These are phyloP conservation scores for Austrolebias charrua DNA, from an alignment of 2,797 vertebrate species.

Conservation along the genomic window DNA sequence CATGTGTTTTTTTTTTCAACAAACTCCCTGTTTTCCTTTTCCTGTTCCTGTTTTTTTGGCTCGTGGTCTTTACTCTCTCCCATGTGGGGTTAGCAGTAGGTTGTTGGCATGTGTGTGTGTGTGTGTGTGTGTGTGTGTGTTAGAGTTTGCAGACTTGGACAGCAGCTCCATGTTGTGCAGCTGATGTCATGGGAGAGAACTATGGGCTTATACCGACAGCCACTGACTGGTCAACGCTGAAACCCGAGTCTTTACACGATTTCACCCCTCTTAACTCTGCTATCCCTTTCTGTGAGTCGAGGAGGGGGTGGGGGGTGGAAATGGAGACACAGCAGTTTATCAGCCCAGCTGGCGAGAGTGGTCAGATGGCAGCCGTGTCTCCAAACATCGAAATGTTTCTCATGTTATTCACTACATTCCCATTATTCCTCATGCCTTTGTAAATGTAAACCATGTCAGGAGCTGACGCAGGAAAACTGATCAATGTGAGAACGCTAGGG, in stretches of 20 bases:
- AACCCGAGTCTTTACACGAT: slow-evolving; percentile 68
- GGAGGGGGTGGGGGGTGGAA: slow-evolving; percentile 16
- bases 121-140: slow-evolving; percentile 20
- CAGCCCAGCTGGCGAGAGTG: slow-evolving; percentile 44
- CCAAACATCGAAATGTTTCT: slow-evolving; percentile 47
- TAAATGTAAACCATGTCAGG: slow-evolving; percentile 58
- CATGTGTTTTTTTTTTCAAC: slow-evolving; percentile 11
- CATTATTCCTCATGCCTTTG: slow-evolving; percentile 23
- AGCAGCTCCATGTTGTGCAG: slow-evolving; percentile 52
- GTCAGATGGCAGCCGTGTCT: slow-evolving; percentile 46
- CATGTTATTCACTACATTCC: slow-evolving; percentile 48
- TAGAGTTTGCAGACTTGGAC: slow-evolving; percentile 47
- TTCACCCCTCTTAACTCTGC: slow-evolving; percentile 71
- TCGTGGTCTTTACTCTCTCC: not conserved
- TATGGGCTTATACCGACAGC: slow-evolving; percentile 54
- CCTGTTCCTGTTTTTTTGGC: slow-evolving; percentile 10
- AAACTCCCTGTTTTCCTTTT: slow-evolving; percentile 12
- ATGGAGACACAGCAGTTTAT: slow-evolving; percentile 51
- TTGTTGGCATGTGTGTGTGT: not conserved
- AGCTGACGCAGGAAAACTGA: slow-evolving; percentile 41
- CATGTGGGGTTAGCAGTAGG: slow-evolving; percentile 27
- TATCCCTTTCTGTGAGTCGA: slow-evolving; percentile 41
- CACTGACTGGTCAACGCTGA: slow-evolving; percentile 64
- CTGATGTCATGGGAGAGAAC: slow-evolving; percentile 78
- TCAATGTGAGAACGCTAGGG: slow-evolving; percentile 24